These are phyloP conservation scores for Hozukius guyotensis DNA, from an alignment of 2,797 vertebrate genomes.

Conservation along the genomic window DNA sequence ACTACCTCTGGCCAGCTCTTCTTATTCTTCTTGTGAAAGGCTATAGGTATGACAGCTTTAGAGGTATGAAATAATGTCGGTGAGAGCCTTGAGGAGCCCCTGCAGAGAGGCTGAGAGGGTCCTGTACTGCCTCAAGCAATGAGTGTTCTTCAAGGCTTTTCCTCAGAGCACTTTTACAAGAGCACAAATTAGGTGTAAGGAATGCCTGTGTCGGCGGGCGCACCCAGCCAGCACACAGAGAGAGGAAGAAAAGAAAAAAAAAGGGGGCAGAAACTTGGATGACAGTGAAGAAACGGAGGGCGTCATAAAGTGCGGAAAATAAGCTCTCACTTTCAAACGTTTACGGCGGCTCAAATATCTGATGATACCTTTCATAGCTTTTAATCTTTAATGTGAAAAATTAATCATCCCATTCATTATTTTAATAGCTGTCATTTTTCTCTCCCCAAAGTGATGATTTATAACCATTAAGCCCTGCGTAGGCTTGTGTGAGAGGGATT, in stretches of 20 bases:
- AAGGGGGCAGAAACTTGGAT: constrained; percentile 33
- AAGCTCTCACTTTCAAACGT: constrained; percentile 78
- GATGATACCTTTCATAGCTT: constrained; percentile 82
- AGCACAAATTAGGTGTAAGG: constrained; percentile 75
- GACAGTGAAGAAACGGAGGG: constrained; percentile 71
- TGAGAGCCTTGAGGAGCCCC: constrained; percentile 66
- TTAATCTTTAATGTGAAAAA: constrained; percentile 87
- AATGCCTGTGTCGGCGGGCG: constrained; percentile 40
- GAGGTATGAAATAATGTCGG: constrained; percentile 67
- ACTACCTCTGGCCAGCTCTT: constrained; percentile 36
- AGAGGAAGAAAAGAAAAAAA: neutral
- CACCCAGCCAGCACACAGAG: constrained; percentile 17
- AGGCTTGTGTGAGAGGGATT: constrained; percentile 80
- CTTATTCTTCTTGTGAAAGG: constrained; percentile 49
- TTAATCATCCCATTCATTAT: constrained; percentile 88
- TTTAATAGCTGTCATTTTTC: constrained; percentile 86
- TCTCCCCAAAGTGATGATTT: constrained; percentile 84
- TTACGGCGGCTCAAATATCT: constrained; percentile 77
- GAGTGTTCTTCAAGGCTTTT: constrained; percentile 73
- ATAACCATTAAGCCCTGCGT: constrained; percentile 76
- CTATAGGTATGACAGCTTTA: constrained; percentile 67
- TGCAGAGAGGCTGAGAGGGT: constrained; percentile 70
- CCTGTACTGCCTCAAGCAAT: constrained; percentile 75
- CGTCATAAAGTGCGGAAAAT: constrained; percentile 71
- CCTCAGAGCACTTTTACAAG: constrained; percentile 74